phyloP scores from a whole-genome alignment of 2,113 vertebrate species.

The Dipodomys ordii region DNA sequence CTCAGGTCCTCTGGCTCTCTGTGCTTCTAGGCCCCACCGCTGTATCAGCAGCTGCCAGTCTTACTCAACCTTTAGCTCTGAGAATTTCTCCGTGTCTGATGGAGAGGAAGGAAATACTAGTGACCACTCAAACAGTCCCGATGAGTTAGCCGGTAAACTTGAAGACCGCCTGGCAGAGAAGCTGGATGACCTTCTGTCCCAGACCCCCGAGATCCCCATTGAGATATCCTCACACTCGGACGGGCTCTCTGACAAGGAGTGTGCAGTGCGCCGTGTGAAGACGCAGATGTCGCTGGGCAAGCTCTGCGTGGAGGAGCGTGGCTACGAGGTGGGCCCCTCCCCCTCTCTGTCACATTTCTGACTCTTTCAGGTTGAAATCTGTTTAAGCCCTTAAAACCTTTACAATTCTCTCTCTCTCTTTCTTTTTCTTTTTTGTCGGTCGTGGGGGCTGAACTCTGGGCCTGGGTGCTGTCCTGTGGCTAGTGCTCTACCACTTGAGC shows the following conservation, averaged over 20 bases:
- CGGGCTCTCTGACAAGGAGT: conserved; percentile 98
- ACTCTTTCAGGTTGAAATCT: neutral
- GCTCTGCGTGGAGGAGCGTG: conserved; percentile 94
- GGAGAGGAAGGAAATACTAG: conserved; percentile 99
- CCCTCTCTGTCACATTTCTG: neutral
- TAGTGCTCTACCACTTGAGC: no score
- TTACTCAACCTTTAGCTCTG: conserved; percentile 98
- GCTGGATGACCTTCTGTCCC: conserved; percentile 95
- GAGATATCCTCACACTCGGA: conserved; percentile 99
- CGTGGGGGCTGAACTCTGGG: no score
- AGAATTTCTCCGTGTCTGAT: conserved; percentile 98
- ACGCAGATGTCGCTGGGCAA: conserved; percentile 99
- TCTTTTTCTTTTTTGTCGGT: no score
- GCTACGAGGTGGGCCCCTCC: conserved; percentile 91
- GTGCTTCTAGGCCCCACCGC: conserved; percentile 92
- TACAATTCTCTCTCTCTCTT: neutral
- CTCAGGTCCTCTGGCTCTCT: neutral
- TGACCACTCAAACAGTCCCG: conserved; percentile 96
- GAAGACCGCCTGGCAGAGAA: conserved; percentile 91
- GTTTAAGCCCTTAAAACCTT: neutral
- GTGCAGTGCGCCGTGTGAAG: conserved; percentile 96
- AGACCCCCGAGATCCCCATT: conserved; percentile 97
- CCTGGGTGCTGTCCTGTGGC: no score
- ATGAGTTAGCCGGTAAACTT: conserved; percentile 90
- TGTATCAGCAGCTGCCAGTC: conserved; percentile 98